Conservation (phyloP, 1,140 invertebrate genomes). For the Drosophila rhopaloa region DNA sequence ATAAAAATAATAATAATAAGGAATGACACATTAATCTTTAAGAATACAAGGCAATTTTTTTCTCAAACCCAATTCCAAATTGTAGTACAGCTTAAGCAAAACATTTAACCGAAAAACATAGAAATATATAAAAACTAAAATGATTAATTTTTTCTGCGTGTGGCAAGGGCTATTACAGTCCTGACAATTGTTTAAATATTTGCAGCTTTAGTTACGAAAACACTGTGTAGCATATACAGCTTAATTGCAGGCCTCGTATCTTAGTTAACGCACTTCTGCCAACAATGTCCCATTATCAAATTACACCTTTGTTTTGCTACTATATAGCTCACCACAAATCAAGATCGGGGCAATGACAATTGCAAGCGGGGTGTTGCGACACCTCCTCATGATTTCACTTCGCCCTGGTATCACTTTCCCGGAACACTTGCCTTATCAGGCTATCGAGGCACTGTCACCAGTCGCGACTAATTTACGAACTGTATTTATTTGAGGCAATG, state of each 20-base stretch:
- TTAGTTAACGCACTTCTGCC: constrained; percentile 28
- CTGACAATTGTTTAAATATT: constrained; percentile 34
- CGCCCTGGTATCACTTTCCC: constrained; percentile 18
- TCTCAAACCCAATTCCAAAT: no score
- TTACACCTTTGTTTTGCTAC: constrained; percentile 6
- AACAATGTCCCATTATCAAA: constrained; percentile 7
- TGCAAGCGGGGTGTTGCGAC: constrained; percentile 4
- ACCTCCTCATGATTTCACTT: constrained; percentile 30
- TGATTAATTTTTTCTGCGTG: background rate
- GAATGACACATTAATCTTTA: no score
- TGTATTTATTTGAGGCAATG: constrained; percentile 21
- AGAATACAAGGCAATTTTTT: no score
- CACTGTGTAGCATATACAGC: constrained; percentile 4
- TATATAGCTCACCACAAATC: constrained; percentile 51
- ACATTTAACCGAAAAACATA: no score
- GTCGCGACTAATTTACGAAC: constrained; percentile 29
- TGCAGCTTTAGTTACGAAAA: constrained; percentile 6
- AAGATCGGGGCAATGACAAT: constrained; percentile 35
- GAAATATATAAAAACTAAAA: no score
- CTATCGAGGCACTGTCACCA: constrained; percentile 25
- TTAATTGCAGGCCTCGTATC: constrained; percentile 12
- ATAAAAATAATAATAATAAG: no score
- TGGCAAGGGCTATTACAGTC: constrained; percentile 7
- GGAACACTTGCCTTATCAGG: constrained; percentile 31
- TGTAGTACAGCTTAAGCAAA: no score